Evolutionary conservation across 2,113 vertebrate species (phyloP).

Genomic region (Actenoides hombroni): DNA sequence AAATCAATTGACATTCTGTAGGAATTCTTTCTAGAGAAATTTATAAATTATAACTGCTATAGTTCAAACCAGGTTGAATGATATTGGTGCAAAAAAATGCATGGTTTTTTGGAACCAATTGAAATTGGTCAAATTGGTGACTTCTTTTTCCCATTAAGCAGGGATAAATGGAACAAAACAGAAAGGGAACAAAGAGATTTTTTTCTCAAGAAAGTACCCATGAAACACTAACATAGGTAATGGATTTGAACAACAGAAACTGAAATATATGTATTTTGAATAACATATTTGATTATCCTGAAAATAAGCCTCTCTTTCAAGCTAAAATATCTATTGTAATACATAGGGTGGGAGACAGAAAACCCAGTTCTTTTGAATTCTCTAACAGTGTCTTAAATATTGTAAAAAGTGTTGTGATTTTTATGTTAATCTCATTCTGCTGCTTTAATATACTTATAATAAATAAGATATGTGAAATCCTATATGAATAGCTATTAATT

Average conservation of each 20-base stretch:
- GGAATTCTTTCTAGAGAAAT: background rate
- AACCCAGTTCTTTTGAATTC: background rate
- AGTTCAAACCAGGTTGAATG: background rate
- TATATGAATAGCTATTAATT: background rate
- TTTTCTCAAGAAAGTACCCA: background rate
- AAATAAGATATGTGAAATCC: background rate
- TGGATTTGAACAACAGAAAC: background rate
- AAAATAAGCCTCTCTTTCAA: background rate
- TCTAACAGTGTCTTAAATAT: background rate
- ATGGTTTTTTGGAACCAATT: background rate
- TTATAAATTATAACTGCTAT: background rate
- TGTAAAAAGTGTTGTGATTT: background rate
- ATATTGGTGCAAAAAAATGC: background rate
- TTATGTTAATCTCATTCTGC: background rate
- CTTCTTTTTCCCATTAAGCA: background rate
- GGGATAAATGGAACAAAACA: fast-evolving
- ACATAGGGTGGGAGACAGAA: background rate
- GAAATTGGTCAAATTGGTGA: background rate
- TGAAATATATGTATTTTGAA: background rate
- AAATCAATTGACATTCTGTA: background rate
- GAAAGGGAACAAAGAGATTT: background rate
- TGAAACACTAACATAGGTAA: background rate
- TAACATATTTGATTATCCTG: background rate
- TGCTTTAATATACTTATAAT: background rate
- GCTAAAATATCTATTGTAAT: background rate